phyloP scores from a whole-genome alignment of 2,113 vertebrate genomes.

The Trematomus loennbergii region DNA sequence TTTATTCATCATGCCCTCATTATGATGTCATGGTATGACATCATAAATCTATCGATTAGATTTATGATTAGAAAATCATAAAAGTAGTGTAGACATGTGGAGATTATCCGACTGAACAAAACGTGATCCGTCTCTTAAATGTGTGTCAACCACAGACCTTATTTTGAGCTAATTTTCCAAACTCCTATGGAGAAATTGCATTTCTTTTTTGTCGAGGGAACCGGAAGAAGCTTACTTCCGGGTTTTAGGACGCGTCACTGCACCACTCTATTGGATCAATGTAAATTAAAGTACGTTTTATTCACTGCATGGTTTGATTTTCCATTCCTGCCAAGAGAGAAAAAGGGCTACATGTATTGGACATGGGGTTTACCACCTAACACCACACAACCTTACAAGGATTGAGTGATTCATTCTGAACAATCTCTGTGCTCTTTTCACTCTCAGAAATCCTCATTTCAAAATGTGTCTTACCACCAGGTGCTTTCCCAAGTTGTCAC shows the following conservation, averaged over 20 bases:
- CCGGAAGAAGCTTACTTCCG: too few relatives aligned
- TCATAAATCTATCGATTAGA: too few relatives aligned
- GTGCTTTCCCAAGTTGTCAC: constrained; percentile 66
- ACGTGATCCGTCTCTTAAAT: too few relatives aligned
- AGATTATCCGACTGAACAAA: too few relatives aligned
- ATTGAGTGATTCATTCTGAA: constrained; percentile 45
- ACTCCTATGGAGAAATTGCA: too few relatives aligned
- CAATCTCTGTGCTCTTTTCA: constrained; percentile 25
- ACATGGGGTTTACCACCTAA: constrained; percentile 8
- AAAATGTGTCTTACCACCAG: constrained; percentile 51
- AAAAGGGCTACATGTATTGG: constrained; percentile 13
- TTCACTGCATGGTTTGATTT: not conserved
- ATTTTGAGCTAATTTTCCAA: too few relatives aligned
- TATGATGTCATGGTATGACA: not conserved
- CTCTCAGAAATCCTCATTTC: constrained; percentile 57
- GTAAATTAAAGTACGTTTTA: not conserved
- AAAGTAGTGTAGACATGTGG: too few relatives aligned
- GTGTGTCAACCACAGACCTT: too few relatives aligned
- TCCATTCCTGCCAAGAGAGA: not conserved
- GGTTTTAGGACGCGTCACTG: too few relatives aligned
- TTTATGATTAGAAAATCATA: too few relatives aligned
- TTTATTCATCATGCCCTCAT: not conserved
- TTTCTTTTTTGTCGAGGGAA: too few relatives aligned
- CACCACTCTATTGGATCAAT: not conserved
- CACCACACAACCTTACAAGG: constrained; percentile 29